Conservation (phyloP, 2,888 invertebrate genomes). For the Protodeltote pygarga region DNA sequence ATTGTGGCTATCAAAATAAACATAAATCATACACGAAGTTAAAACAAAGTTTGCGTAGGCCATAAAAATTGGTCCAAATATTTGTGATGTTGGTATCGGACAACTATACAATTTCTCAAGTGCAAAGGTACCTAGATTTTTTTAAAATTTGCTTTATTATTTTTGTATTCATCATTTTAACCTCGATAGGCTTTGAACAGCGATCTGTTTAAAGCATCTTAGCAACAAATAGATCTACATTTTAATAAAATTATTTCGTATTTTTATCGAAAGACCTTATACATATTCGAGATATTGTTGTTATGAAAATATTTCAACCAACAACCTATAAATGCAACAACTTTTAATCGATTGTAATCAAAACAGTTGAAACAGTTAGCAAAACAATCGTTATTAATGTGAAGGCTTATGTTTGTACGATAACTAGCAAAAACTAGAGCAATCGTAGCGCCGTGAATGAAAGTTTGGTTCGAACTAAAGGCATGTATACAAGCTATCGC, state of each 20-base stretch:
- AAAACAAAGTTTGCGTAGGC: constrained; percentile 37
- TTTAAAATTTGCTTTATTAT: too few species aligned
- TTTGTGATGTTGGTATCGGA: constrained; percentile 15
- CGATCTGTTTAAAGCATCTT: too few species aligned
- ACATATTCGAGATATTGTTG: too few species aligned
- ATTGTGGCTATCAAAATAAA: constrained; percentile 1
- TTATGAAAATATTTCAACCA: too few species aligned
- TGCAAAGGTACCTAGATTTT: too few species aligned
- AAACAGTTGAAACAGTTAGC: constrained; percentile 21
- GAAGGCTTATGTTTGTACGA: constrained; percentile 40
- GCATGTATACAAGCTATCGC: constrained; percentile 7
- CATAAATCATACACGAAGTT: constrained; percentile 23
- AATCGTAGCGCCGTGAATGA: constrained; percentile 41
- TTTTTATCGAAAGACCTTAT: too few species aligned
- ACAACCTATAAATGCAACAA: constrained; percentile 1
- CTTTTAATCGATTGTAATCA: constrained; percentile 24
- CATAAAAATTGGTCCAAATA: constrained; percentile 27
- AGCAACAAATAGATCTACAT: too few species aligned
- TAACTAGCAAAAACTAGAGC: constrained; percentile 59
- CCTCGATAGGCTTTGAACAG: too few species aligned
- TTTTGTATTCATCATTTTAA: too few species aligned
- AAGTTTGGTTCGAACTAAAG: constrained; percentile 20
- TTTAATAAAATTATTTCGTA: too few species aligned
- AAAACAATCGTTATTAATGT: constrained; percentile 28
- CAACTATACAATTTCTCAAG: too few species aligned